Evolutionary conservation across 2,888 invertebrate species (phyloP).

Genomic region (Ochropleura leucogaster): DNA sequence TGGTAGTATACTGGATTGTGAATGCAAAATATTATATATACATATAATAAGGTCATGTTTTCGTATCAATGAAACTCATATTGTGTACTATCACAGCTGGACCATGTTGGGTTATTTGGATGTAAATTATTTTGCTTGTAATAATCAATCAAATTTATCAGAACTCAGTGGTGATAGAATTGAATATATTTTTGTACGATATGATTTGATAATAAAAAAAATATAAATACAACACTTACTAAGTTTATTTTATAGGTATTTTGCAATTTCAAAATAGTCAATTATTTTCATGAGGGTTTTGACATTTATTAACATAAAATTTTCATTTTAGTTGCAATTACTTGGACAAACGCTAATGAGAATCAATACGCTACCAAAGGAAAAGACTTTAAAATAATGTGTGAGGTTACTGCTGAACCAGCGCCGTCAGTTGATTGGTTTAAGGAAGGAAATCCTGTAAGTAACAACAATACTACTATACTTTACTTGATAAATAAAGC

Average conservation of each 20-base stretch:
- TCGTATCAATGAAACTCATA: too few species aligned
- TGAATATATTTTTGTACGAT: not conserved
- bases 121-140: not conserved
- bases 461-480: conserved; percentile 47
- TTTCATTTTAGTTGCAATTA: conserved; percentile 93
- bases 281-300: not conserved
- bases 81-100: too few species aligned
- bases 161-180: not conserved
- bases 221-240: not conserved
- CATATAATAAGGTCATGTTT: too few species aligned
- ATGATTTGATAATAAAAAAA: too few species aligned
- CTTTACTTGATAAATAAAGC: not conserved
- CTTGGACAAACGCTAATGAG: conserved; percentile 96
- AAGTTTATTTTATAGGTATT: not conserved
- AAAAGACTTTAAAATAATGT: conserved; percentile 94
- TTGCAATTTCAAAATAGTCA: not conserved
- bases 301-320: conserved; percentile 7
- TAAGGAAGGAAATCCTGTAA: conserved; percentile 93
- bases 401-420: conserved; percentile 96
- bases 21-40: too few species aligned
- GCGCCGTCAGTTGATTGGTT: conserved; percentile 96
- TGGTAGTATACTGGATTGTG: not conserved
- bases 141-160: not conserved
- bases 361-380: conserved; percentile 95
- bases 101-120: not conserved